Percentiles rank a stretch among this genome's conserved stretches.
Conservation (phyloP, 2,113 vertebrate species). For the Protobothrops mucrosquamatus region DNA sequence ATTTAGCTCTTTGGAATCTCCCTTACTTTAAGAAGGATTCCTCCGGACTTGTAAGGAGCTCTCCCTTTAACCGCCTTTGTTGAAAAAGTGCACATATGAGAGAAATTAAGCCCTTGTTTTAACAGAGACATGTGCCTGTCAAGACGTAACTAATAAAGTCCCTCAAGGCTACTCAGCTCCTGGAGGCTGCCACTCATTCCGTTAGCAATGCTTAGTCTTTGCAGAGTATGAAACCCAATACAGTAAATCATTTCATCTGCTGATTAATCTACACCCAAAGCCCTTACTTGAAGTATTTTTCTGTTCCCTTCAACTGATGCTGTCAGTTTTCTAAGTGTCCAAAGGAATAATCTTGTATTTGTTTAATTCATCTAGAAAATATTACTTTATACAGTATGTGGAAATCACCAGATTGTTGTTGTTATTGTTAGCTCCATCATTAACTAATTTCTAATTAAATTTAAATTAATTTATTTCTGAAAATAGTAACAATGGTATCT, state of each 20-base stretch:
- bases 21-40: slow-evolving; percentile 77
- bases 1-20: slow-evolving; percentile 84
- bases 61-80: slow-evolving; percentile 73
- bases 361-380: slow-evolving; percentile 40
- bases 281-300: slow-evolving; percentile 65
- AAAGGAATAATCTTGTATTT: slow-evolving; percentile 16
- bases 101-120: slow-evolving; percentile 90
- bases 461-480: background rate
- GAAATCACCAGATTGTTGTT: slow-evolving; percentile 25
- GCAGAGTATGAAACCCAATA: slow-evolving; percentile 79
- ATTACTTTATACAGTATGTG: slow-evolving; percentile 32
- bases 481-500: background rate
- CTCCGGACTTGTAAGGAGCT: slow-evolving; percentile 79
- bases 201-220: slow-evolving; percentile 80
- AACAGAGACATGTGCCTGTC: slow-evolving; percentile 95
- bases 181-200: slow-evolving; percentile 79
- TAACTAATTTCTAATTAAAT: background rate
- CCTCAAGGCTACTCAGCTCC: slow-evolving; percentile 77
- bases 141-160: slow-evolving; percentile 87
- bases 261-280: slow-evolving; percentile 65
- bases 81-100: slow-evolving; percentile 94
- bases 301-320: slow-evolving; percentile 52
- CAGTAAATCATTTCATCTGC: slow-evolving; percentile 83
- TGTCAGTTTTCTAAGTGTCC: slow-evolving; percentile 46
- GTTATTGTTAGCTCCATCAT: background rate